These are phyloP conservation scores for Drosophila suzukii DNA, from an alignment of 1,140 invertebrate species.

Conservation along the genomic window DNA sequence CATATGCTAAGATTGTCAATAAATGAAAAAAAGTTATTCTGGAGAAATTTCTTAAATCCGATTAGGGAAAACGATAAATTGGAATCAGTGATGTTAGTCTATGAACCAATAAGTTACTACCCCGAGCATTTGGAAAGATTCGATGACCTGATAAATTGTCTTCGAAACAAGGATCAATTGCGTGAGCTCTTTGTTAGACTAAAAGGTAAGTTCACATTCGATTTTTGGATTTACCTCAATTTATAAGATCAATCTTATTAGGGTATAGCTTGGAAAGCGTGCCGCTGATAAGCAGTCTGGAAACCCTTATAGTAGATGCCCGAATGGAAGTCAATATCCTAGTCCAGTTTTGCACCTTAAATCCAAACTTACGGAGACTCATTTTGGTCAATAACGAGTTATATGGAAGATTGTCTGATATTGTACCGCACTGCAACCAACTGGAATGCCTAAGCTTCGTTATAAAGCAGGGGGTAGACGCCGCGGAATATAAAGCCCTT, in stretches of 20 bases:
- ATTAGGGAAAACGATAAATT: background rate
- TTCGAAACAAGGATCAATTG: background rate
- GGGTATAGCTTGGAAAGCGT: slow-evolving; percentile 6
- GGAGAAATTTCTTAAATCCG: background rate
- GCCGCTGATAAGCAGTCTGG: background rate
- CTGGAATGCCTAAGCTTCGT: slow-evolving; percentile 4
- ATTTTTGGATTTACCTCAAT: too few species aligned
- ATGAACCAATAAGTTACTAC: background rate
- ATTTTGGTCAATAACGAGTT: background rate
- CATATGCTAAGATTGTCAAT: background rate
- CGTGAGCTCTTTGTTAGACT: background rate
- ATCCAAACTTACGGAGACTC: slow-evolving; percentile 5
- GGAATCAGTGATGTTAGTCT: background rate
- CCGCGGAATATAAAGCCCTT: slow-evolving; percentile 1
- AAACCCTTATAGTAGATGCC: background rate
- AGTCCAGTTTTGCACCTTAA: background rate
- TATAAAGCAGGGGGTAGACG: slow-evolving; percentile 1
- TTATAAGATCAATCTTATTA: background rate
- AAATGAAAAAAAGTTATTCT: background rate
- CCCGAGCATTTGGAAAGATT: background rate
- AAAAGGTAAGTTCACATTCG: background rate
- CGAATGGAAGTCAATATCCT: background rate
- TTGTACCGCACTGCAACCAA: slow-evolving; percentile 11
- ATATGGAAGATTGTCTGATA: slow-evolving; percentile 2
- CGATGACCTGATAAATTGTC: background rate